phyloP scores from a whole-genome alignment of 2,888 invertebrate species.

The Amiota mariae region DNA sequence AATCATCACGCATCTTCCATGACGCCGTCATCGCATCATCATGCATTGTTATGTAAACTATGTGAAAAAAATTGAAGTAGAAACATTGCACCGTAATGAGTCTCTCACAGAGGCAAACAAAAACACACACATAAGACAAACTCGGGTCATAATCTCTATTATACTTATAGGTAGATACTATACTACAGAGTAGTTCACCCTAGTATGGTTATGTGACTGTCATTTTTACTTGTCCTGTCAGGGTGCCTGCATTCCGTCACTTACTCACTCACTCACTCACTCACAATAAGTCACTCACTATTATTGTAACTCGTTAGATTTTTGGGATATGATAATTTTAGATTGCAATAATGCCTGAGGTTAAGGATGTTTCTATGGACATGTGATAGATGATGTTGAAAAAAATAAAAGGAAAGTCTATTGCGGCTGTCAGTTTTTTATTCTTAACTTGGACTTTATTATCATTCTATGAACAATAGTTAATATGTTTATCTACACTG shows the following conservation, averaged over 20 bases:
- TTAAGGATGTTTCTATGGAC: constrained; percentile 21
- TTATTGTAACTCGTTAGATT: constrained; percentile 6
- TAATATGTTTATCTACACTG: constrained; percentile 19
- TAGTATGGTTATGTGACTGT: constrained; percentile 44
- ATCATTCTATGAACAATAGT: not conserved
- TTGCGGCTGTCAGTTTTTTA: constrained; percentile 45
- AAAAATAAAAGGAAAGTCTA: constrained; percentile 33
- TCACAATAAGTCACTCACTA: not conserved
- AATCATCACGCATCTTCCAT: constrained; percentile 56
- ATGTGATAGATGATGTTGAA: constrained; percentile 35
- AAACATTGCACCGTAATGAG: constrained; percentile 28
- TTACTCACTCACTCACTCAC: not conserved
- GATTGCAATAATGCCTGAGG: constrained; percentile 57
- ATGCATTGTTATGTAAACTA: constrained; percentile 64
- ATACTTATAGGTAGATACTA: not conserved
- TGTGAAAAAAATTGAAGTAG: constrained; percentile 54
- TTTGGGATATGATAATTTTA: constrained; percentile 64
- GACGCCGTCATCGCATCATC: constrained; percentile 52
- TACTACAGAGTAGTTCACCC: too few species aligned
- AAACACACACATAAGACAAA: constrained; percentile 26
- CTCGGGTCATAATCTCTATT: not conserved
- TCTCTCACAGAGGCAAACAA: not conserved
- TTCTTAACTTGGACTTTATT: constrained; percentile 3
- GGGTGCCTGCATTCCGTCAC: constrained; percentile 14
- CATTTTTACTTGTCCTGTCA: constrained; percentile 46